phyloP scores from a whole-genome alignment of 2,888 invertebrate species.

The Julus scanicus region DNA sequence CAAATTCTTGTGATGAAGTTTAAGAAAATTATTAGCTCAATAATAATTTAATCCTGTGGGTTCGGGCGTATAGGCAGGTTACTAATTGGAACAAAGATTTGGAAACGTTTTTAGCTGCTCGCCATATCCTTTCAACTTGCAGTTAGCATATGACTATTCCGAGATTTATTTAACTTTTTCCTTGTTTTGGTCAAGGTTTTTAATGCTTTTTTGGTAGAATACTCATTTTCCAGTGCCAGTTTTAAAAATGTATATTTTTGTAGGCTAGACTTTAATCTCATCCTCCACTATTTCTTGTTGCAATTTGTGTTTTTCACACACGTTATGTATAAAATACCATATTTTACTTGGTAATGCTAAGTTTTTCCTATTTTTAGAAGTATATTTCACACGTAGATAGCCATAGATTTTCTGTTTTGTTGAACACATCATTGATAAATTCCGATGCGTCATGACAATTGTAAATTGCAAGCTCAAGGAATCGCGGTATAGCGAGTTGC shows the following conservation, averaged over 20 bases:
- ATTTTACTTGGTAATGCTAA: neutral
- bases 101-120: neutral
- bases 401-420: neutral
- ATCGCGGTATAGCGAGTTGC: neutral
- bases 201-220: neutral
- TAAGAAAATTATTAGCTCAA: no score
- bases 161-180: neutral
- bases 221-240: neutral
- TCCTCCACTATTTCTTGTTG: slow-evolving; percentile 4
- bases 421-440: neutral
- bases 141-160: no score
- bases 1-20: no score
- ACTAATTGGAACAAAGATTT: no score
- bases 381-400: neutral
- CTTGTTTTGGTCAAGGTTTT: neutral
- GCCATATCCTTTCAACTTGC: neutral
- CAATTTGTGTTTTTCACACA: neutral
- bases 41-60: no score
- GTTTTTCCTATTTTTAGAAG: neutral
- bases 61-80: no score
- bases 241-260: neutral
- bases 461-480: slow-evolving; percentile 30
- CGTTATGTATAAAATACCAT: neutral
- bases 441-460: neutral
- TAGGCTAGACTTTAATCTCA: no score